Evolutionary conservation across 2,113 vertebrate genomes (phyloP).

Genomic region (Chaetorhynchus papuensis): DNA sequence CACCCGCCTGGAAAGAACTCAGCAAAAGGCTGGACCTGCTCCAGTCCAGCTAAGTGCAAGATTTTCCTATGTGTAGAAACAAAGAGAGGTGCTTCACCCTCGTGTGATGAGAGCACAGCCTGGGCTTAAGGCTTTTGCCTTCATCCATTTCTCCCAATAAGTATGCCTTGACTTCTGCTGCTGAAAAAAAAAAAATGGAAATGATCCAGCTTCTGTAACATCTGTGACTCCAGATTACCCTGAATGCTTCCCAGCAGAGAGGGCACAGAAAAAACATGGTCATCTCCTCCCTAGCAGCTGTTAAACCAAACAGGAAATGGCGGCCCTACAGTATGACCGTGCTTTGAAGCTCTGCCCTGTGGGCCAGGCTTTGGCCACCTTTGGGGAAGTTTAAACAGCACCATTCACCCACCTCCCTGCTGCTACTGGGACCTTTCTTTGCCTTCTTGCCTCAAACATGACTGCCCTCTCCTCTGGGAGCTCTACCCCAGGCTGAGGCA

Average conservation of each 20-base stretch:
- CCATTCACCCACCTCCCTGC: not conserved
- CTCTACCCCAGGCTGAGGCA: rapidly evolving
- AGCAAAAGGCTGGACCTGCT: not conserved
- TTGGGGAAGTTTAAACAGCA: not conserved
- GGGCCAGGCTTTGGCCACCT: not conserved
- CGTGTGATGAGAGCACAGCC: not conserved
- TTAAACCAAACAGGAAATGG: not conserved
- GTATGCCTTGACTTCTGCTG: not conserved
- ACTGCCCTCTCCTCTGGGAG: not conserved
- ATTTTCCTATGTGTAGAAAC: not conserved
- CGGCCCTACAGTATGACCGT: rapidly evolving
- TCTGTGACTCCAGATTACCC: not conserved
- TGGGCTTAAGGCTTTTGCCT: not conserved
- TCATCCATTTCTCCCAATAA: not conserved
- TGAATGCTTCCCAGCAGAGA: not conserved
- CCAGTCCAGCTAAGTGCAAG: not conserved
- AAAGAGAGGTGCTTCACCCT: not conserved
- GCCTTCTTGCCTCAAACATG: not conserved
- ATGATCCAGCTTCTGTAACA: rapidly evolving
- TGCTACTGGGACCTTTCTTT: not conserved
- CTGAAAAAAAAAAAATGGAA: not conserved
- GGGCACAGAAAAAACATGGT: not conserved
- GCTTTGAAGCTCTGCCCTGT: not conserved
- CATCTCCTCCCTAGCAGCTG: constrained; percentile 8
- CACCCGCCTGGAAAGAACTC: not conserved